Percentiles rank a stretch among this genome's conserved stretches.
Evolutionary conservation across 1,140 invertebrate genomes (phyloP).

Genomic region (Lethocerus indicus): DNA sequence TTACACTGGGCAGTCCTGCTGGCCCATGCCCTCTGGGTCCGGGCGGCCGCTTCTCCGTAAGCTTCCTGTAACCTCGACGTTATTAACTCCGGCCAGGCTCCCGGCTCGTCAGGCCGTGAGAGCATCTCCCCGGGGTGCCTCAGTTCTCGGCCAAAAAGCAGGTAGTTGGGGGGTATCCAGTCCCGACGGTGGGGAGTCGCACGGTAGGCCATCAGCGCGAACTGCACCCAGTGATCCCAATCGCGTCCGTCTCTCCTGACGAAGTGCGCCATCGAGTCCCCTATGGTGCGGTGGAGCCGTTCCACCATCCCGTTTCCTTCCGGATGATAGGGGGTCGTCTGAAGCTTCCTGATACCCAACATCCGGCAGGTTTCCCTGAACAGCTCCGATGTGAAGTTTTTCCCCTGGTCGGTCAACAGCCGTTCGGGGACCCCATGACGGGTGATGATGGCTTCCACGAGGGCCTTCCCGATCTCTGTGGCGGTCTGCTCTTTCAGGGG

Average conservation of each 20-base stretch:
- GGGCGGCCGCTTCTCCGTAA: neutral
- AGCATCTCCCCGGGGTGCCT: neutral
- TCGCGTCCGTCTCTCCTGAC: constrained; percentile 16
- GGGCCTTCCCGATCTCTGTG: constrained; percentile 20
- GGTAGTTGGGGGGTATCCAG: neutral
- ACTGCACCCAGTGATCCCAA: constrained; percentile 19
- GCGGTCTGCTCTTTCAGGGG: constrained; percentile 22
- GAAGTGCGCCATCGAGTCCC: constrained; percentile 22
- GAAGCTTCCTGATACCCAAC: constrained; percentile 20
- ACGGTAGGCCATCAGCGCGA: constrained; percentile 6
- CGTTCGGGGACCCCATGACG: constrained; percentile 22
- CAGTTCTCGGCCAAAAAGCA: neutral
- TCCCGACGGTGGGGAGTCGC: neutral
- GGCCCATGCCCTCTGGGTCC: neutral
- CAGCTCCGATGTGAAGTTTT: constrained; percentile 22
- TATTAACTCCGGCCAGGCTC: neutral
- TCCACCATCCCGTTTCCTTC: constrained; percentile 23
- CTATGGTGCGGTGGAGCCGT: constrained; percentile 20
- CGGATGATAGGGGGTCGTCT: constrained; percentile 20
- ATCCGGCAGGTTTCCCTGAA: constrained; percentile 18
- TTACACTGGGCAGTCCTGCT: neutral
- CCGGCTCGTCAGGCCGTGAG: neutral
- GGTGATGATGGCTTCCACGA: constrained; percentile 22
- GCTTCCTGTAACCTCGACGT: neutral
- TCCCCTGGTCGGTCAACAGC: constrained; percentile 23